A percentile compares a stretch with the other conserved stretches of the same genome.
Evolutionary conservation across 1,140 invertebrate genomes (phyloP).

Genomic region (Drosophila sp.): DNA sequence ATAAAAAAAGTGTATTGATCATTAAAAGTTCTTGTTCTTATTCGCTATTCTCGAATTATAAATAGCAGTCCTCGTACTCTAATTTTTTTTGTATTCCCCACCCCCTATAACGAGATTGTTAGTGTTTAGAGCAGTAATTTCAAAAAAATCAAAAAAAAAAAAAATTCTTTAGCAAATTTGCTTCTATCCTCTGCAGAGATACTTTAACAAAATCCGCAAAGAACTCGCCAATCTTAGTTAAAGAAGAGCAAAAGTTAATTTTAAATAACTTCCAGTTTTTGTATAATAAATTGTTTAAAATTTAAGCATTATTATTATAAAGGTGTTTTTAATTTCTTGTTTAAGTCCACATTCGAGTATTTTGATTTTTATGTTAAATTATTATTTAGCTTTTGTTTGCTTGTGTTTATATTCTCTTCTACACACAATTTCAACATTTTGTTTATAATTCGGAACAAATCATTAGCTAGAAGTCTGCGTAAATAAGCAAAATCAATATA

Average conservation of each 20-base stretch:
- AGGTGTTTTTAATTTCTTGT: conserved; percentile 20
- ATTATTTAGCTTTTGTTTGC: neutral
- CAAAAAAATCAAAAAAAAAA: conserved; percentile 9
- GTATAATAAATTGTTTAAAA: conserved; percentile 57
- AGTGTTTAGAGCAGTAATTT: conserved; percentile 41
- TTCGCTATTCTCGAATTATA: too few species aligned
- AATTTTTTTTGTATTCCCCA: too few species aligned
- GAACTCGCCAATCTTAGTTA: neutral
- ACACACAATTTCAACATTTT: neutral
- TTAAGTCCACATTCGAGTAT: conserved; percentile 16
- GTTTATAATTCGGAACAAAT: conserved; percentile 1
- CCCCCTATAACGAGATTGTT: conserved; percentile 64
- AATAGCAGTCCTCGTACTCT: too few species aligned
- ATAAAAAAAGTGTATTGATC: too few species aligned
- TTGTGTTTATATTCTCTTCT: conserved; percentile 6
- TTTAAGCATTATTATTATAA: conserved; percentile 39
- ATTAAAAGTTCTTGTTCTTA: too few species aligned
- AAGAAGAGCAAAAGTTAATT: conserved; percentile 12
- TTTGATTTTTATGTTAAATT: conserved; percentile 12
- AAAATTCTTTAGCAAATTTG: conserved; percentile 34
- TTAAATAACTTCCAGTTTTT: conserved; percentile 42
- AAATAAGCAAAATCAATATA: conserved; percentile 3
- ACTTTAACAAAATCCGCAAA: conserved; percentile 26
- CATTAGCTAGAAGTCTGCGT: conserved; percentile 28
- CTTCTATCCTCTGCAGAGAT: conserved; percentile 49